These are phyloP conservation scores for Oenanthe melanoleuca DNA, from an alignment of 2,113 vertebrate species.

Conservation along the genomic window DNA sequence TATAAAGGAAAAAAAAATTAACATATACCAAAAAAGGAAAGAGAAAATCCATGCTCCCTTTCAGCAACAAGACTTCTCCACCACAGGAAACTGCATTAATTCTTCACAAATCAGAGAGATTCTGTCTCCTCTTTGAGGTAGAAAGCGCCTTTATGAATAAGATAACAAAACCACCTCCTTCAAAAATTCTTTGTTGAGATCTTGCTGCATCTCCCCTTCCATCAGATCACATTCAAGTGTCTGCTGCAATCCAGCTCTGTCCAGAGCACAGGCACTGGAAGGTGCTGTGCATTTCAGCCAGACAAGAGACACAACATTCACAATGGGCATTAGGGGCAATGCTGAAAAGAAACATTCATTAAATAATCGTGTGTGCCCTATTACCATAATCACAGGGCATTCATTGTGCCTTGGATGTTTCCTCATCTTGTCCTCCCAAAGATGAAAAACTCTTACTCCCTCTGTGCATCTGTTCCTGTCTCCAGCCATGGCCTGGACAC, in stretches of 20 bases:
- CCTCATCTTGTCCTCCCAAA: not conserved
- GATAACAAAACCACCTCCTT: not conserved
- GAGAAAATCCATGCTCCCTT: not conserved
- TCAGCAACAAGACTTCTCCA: not conserved
- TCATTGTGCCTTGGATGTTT: not conserved
- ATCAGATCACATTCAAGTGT: not conserved
- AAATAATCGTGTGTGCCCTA: not conserved
- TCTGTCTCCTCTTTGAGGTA: not conserved
- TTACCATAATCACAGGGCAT: not conserved
- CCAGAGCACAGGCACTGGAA: not conserved
- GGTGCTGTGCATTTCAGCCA: not conserved
- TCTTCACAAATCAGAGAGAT: not conserved
- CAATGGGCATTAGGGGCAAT: not conserved
- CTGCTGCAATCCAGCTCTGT: not conserved
- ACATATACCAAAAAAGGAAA: not conserved
- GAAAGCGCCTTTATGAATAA: not conserved
- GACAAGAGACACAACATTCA: not conserved
- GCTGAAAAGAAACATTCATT: not conserved
- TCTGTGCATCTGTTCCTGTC: not conserved
- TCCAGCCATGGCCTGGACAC: not conserved
- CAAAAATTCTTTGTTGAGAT: not conserved
- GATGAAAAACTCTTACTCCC: not conserved
- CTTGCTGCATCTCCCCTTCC: not conserved
- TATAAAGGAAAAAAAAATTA: not conserved
- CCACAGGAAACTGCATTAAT: not conserved